These are phyloP conservation scores for Tortrix viridana DNA, from an alignment of 2,888 invertebrate genomes.

Conservation along the genomic window DNA sequence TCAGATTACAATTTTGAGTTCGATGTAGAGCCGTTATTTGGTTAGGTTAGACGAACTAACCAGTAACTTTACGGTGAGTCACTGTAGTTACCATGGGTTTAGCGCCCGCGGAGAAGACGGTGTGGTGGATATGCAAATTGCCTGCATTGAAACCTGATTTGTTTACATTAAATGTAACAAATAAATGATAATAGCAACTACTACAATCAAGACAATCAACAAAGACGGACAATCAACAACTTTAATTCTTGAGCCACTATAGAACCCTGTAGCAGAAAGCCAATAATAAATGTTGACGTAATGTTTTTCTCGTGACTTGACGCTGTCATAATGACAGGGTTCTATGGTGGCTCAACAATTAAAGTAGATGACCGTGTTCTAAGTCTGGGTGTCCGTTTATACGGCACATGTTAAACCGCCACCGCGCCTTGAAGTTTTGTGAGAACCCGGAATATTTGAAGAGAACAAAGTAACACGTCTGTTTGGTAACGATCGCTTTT, in stretches of 20 bases:
- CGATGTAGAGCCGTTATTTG: constrained; percentile 4
- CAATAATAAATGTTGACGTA: too few species aligned
- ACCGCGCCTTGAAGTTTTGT: neutral
- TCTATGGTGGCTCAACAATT: too few species aligned
- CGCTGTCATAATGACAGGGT: too few species aligned
- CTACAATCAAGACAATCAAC: too few species aligned
- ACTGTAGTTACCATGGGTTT: neutral
- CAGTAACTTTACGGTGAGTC: constrained; percentile 12
- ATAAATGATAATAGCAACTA: too few species aligned
- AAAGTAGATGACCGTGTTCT: neutral
- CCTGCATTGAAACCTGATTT: constrained; percentile 50
- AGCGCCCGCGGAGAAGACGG: constrained; percentile 9
- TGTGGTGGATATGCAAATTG: constrained; percentile 62
- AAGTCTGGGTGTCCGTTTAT: neutral
- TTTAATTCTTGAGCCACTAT: too few species aligned
- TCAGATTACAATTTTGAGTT: neutral
- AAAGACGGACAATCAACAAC: too few species aligned
- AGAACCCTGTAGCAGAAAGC: too few species aligned
- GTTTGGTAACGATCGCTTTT: neutral
- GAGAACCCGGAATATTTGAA: neutral
- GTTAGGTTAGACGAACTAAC: constrained; percentile 4
- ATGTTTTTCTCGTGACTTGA: too few species aligned
- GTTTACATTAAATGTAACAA: constrained; percentile 8
- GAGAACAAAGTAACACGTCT: neutral
- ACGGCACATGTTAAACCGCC: too few species aligned